Base-by-base conservation (phyloP, 2,113 vertebrate genomes). In the Ailuropoda melanoleuca region DNA sequence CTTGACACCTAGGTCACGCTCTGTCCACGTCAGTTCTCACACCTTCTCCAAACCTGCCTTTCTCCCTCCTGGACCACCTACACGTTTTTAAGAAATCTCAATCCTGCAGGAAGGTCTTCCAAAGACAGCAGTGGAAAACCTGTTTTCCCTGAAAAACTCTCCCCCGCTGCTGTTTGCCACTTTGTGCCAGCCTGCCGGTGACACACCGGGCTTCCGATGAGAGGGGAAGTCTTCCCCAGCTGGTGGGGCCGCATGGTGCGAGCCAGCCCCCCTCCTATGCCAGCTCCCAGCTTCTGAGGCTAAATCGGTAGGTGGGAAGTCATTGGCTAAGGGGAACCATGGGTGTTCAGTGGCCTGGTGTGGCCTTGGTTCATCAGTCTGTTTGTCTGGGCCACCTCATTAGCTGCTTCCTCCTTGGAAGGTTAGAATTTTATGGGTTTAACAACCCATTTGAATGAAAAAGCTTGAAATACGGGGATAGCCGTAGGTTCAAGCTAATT, bases 361-460 rank as follows among this genome's bases (percentile, higher is more conserved):
- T 62, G 7, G 8, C 0, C 31, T 72, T 95, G 88, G 74, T 60
- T 83, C 91, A 82, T 56, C 55, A 68, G 86, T 93, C 53, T 50
- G 9, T 88, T 53, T 24, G 4, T 43, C 85, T 55, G 11, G 2
- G 91, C 95, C 55, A 29, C 93, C 90, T 8, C 96, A 53, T 94
- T 82, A 98, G 64, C 92, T 82, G n/a, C 62, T 77, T 48, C 88
- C 84, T 97, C 97, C 96, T 95, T 29, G 77, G 95, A 95, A 98
- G 96, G 66, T 37, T 78, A 93, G 46, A 60, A 83, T 96, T 97
- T 96, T 94, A 37, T 97, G 72, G 17, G 62, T 77, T 55, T 72
- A 66, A 19, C 56, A 93, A 92, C 92, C 7, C n/a, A 55, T 93
- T 96, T 56, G 95, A 72, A 83, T 95, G 86, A 94, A 97, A 97